Base-by-base conservation (phyloP, 2,797 vertebrate species). In the Emydoidea blandingii region DNA sequence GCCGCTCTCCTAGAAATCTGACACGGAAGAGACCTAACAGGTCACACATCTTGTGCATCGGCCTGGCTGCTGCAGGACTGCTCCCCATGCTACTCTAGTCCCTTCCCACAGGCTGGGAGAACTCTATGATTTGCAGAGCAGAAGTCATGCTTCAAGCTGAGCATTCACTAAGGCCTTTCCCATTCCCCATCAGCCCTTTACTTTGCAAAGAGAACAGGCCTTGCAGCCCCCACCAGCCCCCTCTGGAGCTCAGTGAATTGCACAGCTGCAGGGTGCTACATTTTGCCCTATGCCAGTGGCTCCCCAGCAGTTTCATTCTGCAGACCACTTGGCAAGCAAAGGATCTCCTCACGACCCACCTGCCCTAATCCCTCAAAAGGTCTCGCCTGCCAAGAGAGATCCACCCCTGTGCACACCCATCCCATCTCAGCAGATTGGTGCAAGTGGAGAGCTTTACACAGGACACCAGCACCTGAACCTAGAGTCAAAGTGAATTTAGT, bases 401-500 rank as follows among this genome's bases (percentile, higher is more conserved):
- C 37, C 3, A 9, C 23, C n/a, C 23, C 68, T 74, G n/a, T 12
- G 68, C 10, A 12, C 37, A 3, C 19, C 21, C 21, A 25, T 12
- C 37, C 12, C 68, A 11, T 81, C 59, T 47, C 79, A 76, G 37
- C 12, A 21, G 72, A 31, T 5, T 47, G 74, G 41, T 80, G 72
- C 47, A 74, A 44, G 6, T 25, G 57, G 74, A 79, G 34, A 83
- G 47, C 23, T 44, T 65, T 68, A n/a, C 79, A 53, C 25, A 18
- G 2, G 31, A 79, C 49, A 41, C 49, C 10, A 34, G 47, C 54
- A 65, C 21, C 49, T 79, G 72, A 44, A 25, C 31, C 27, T 53
- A 54, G 49, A 54, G 72, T 82, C 91, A 95, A 91, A 94, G 88
- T 95, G 94, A 96, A 74, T 72, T 88, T 90, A 96, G 92, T 96